Percentiles rank a stretch among this genome's conserved stretches.
Conservation (phyloP, 2,888 invertebrate species). For the Phalera bucephala region DNA sequence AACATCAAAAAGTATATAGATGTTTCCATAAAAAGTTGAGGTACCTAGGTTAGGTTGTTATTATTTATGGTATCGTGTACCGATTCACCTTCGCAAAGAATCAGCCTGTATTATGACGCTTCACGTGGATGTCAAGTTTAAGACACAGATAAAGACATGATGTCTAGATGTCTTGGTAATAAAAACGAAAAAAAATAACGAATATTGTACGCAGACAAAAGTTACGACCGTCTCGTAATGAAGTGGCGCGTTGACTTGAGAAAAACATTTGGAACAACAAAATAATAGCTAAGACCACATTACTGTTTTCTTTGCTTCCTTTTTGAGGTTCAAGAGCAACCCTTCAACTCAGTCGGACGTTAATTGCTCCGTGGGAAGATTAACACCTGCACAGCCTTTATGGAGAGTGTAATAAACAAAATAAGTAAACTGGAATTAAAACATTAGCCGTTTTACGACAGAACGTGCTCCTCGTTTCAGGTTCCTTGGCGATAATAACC, state of each 20-base stretch:
- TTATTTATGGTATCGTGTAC: too few relatives aligned
- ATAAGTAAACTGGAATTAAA: slow-evolving; percentile 57
- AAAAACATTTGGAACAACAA: slow-evolving; percentile 42
- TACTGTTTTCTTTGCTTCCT: slow-evolving; percentile 56
- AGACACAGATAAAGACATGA: too few relatives aligned
- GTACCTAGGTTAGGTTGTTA: too few relatives aligned
- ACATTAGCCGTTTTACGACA: slow-evolving; percentile 41
- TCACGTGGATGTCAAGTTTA: too few relatives aligned
- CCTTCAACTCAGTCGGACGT: slow-evolving; percentile 64
- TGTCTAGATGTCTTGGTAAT: too few relatives aligned
- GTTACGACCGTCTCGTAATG: slow-evolving; percentile 28
- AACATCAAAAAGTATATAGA: too few relatives aligned
- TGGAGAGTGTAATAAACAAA: slow-evolving; percentile 58
- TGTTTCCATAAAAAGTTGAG: too few relatives aligned
- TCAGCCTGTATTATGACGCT: too few relatives aligned
- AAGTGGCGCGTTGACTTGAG: too few relatives aligned
- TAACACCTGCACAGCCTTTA: slow-evolving; percentile 59
- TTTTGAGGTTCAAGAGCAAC: slow-evolving; percentile 66
- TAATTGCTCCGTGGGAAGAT: slow-evolving; percentile 77
- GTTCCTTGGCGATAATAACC: slow-evolving; percentile 17
- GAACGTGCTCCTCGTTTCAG: slow-evolving; percentile 29
- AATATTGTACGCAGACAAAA: slow-evolving; percentile 17
- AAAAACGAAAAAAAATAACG: too few relatives aligned
- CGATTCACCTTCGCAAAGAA: too few relatives aligned
- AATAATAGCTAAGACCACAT: slow-evolving; percentile 50